phyloP scores from a whole-genome alignment of 2,797 vertebrate species.

The Urocyon cinereoargenteus region DNA sequence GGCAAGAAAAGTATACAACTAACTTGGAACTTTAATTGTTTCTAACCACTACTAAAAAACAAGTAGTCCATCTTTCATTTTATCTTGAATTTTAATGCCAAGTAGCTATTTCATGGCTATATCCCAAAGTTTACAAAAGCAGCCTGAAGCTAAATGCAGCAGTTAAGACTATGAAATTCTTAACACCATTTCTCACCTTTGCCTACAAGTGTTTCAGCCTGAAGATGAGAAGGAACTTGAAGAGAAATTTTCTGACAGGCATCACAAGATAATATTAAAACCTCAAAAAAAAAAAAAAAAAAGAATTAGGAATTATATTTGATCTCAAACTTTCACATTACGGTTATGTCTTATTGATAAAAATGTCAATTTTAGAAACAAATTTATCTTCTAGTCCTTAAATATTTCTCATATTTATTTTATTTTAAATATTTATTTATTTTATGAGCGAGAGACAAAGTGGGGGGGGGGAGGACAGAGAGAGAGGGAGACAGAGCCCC shows the following conservation, averaged over 20 bases:
- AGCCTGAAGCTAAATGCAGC: constrained; percentile 58
- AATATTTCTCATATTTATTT: background rate
- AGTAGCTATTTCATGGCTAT: constrained; percentile 63
- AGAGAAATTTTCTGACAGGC: constrained; percentile 88
- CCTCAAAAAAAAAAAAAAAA: constrained; percentile 84
- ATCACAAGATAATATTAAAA: constrained; percentile 86
- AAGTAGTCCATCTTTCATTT: constrained; percentile 66
- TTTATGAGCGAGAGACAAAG: background rate
- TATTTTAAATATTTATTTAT: background rate
- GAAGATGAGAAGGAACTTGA: constrained; percentile 87
- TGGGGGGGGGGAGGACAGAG: background rate
- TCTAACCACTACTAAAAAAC: constrained; percentile 32
- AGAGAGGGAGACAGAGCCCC: background rate
- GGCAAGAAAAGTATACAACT: background rate
- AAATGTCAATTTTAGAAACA: constrained; percentile 37
- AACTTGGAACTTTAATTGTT: constrained; percentile 4
- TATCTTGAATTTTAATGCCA: constrained; percentile 63
- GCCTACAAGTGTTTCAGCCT: constrained; percentile 86
- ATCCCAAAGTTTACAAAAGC: constrained; percentile 57
- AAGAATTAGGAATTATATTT: constrained; percentile 46
- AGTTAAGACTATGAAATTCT: background rate
- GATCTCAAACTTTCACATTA: background rate
- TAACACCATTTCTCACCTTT: constrained; percentile 89
- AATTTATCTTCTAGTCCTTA: background rate
- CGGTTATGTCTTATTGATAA: constrained; percentile 10